These are phyloP conservation scores for Saccopteryx leptura DNA, from an alignment of 2,113 vertebrate species.

Conservation along the genomic window DNA sequence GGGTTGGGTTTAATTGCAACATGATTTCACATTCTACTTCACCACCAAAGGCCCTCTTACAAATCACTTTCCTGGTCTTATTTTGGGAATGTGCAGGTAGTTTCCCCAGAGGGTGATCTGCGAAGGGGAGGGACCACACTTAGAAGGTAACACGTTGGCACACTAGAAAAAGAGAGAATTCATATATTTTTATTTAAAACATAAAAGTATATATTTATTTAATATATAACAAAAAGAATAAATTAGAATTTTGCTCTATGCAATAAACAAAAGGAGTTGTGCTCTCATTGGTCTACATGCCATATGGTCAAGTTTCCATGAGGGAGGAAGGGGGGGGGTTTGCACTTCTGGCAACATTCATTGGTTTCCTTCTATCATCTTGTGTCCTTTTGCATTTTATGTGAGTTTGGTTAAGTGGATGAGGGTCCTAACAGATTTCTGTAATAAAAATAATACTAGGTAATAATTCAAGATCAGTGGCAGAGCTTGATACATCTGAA, in stretches of 20 bases:
- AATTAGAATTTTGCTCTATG: not conserved
- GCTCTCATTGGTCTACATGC: not conserved
- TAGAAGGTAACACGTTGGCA: not conserved
- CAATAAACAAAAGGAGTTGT: not conserved
- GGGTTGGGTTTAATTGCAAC: conserved; percentile 28
- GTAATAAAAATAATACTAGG: not conserved
- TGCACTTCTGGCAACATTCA: fast-evolving
- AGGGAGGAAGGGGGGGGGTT: too few species aligned
- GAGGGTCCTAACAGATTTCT: not conserved
- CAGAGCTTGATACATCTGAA: not conserved
- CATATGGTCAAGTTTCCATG: too few species aligned
- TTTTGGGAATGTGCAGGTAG: not conserved
- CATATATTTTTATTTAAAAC: not conserved
- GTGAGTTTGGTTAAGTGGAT: not conserved
- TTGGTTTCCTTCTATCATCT: not conserved
- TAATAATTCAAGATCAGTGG: not conserved
- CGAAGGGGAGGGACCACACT: not conserved
- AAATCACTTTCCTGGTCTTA: not conserved
- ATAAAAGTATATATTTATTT: not conserved
- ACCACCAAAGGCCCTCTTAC: conserved; percentile 23
- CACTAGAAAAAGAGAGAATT: not conserved
- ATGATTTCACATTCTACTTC: conserved; percentile 45
- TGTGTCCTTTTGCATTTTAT: not conserved
- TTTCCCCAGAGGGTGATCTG: not conserved
- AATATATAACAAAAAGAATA: not conserved